Conservation (phyloP, 2,113 vertebrate genomes). For the Nothobranchius kuhntae region DNA sequence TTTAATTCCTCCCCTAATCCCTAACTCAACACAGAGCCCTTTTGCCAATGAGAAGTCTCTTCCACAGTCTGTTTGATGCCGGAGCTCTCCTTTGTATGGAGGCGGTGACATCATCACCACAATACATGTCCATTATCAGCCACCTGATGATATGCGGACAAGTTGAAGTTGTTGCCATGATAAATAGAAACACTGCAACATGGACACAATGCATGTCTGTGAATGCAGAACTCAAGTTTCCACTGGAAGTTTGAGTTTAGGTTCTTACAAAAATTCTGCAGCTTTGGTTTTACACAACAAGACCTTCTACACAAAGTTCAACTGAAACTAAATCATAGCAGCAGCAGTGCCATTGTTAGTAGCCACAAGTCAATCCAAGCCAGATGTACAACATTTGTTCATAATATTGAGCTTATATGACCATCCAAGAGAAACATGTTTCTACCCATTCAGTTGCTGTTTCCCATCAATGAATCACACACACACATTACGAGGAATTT, state of each 20-base stretch:
- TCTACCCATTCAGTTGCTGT: constrained; percentile 46
- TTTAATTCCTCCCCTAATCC: constrained; percentile 77
- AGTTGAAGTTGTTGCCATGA: constrained; percentile 69
- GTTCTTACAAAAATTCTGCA: neutral
- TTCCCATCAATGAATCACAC: constrained; percentile 63
- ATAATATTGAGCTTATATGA: constrained; percentile 46
- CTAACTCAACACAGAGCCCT: constrained; percentile 69
- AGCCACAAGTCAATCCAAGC: constrained; percentile 35
- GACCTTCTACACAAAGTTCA: constrained; percentile 11
- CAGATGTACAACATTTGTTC: constrained; percentile 47
- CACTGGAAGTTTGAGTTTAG: constrained; percentile 12
- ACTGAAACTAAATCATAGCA: constrained; percentile 16
- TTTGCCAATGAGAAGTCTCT: constrained; percentile 57
- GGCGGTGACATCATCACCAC: constrained; percentile 68
- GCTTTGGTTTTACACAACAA: neutral
- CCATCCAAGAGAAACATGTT: constrained; percentile 64
- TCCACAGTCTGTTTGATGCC: constrained; percentile 52
- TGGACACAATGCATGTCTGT: constrained; percentile 61
- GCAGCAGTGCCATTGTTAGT: constrained; percentile 31
- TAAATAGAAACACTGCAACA: constrained; percentile 56
- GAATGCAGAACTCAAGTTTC: constrained; percentile 2
- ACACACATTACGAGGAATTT: constrained; percentile 51
- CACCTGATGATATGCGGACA: constrained; percentile 67
- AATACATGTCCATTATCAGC: constrained; percentile 66
- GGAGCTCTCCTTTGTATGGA: constrained; percentile 51